phyloP scores from a whole-genome alignment of 2,888 invertebrate species.

The Lycaena phlaeas region DNA sequence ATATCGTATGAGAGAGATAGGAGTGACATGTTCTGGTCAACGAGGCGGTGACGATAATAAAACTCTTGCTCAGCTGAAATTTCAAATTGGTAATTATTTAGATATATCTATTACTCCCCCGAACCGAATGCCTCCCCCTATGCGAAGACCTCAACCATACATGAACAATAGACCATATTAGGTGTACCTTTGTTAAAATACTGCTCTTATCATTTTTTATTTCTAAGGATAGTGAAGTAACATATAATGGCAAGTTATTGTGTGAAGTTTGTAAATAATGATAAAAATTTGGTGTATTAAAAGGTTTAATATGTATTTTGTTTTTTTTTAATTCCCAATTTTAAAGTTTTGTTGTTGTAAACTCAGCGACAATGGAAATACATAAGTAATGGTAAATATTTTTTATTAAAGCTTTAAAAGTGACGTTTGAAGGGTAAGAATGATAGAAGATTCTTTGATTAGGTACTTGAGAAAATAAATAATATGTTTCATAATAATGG shows the following conservation, averaged over 20 bases:
- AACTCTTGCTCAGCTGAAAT: conserved; percentile 88
- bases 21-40: conserved; percentile 92
- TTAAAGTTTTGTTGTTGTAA: too few species aligned
- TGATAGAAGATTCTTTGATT: too few species aligned
- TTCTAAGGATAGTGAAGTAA: background rate
- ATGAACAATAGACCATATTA: conserved; percentile 73
- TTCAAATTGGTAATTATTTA: conserved; percentile 96
- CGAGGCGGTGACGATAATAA: conserved; percentile 96
- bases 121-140: conserved; percentile 81
- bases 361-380: too few species aligned
- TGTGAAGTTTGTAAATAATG: background rate
- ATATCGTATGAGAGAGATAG: conserved; percentile 95
- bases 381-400: too few species aligned
- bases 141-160: conserved; percentile 77
- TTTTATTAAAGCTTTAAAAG: too few species aligned
- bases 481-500: too few species aligned
- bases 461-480: too few species aligned
- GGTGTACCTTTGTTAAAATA: background rate
- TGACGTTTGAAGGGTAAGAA: too few species aligned
- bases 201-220: background rate
- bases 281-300: conserved; percentile 4
- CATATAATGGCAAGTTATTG: background rate
- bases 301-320: background rate
- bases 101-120: conserved; percentile 96
- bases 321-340: background rate